A percentile compares a stretch with the other conserved stretches of the same genome.
These are phyloP conservation scores for Autographa pulchrina DNA, from an alignment of 2,888 invertebrate genomes.

Conservation along the genomic window DNA sequence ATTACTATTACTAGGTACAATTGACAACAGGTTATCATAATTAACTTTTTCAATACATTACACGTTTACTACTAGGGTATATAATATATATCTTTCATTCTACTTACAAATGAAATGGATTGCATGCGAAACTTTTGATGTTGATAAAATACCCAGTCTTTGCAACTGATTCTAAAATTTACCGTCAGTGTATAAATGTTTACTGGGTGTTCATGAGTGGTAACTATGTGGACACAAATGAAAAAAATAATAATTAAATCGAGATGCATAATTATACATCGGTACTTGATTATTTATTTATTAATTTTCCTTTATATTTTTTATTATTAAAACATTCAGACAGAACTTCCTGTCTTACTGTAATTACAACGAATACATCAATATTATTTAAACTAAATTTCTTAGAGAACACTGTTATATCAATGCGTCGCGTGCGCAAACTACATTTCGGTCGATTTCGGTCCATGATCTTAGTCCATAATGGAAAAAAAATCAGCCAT, in stretches of 20 bases:
- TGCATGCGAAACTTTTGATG: too few relatives aligned
- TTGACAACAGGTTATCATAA: not conserved
- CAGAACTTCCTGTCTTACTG: not conserved
- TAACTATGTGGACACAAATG: too few relatives aligned
- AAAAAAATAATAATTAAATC: too few relatives aligned
- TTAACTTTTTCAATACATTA: not conserved
- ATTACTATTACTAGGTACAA: not conserved
- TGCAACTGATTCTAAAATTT: too few relatives aligned
- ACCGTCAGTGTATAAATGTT: too few relatives aligned
- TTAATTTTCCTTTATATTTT: constrained; percentile 14
- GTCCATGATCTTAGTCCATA: constrained; percentile 51
- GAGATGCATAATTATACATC: too few relatives aligned
- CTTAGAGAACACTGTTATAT: constrained; percentile 16
- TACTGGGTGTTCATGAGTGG: too few relatives aligned
- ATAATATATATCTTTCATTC: too few relatives aligned
- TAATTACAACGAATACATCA: constrained; percentile 21
- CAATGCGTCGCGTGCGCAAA: constrained; percentile 41
- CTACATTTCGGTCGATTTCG: constrained; percentile 14
- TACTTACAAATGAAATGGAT: too few relatives aligned
- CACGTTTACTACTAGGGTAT: not conserved
- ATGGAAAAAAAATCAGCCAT: constrained; percentile 52
- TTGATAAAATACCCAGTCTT: too few relatives aligned
- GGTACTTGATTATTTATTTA: too few relatives aligned
- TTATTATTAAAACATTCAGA: constrained; percentile 18
- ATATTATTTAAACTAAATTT: constrained; percentile 29